Evolutionary conservation across 2,888 invertebrate species (phyloP).

Genomic region (Polietes domitor): DNA sequence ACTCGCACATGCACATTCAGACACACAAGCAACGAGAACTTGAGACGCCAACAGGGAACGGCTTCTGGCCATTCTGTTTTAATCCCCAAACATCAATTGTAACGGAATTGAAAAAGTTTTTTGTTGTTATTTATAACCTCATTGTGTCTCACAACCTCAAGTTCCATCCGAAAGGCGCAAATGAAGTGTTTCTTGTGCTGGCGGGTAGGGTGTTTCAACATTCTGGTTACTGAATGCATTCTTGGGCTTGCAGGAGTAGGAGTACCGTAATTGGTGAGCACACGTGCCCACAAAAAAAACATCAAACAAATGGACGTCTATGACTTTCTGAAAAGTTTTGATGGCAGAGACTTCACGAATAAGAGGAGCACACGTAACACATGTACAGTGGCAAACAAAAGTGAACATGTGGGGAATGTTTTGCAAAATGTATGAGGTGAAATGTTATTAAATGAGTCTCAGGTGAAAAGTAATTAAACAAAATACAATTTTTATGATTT

Average conservation of each 20-base stretch:
- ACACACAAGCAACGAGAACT: not conserved
- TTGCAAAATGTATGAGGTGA: too few species aligned
- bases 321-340: not conserved
- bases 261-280: not conserved
- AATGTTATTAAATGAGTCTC: too few species aligned
- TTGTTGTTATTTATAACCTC: slow-evolving; percentile 27
- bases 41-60: slow-evolving; percentile 23
- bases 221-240: not conserved
- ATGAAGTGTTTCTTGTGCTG: not conserved
- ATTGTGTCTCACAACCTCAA: not conserved
- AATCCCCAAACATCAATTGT: slow-evolving; percentile 31
- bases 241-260: not conserved
- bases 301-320: not conserved
- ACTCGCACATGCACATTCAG: not conserved
- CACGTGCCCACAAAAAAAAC: not conserved
- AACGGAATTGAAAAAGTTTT: slow-evolving; percentile 27
- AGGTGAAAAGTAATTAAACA: too few species aligned
- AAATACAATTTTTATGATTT: too few species aligned
- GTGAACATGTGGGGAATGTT: too few species aligned
- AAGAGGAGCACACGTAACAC: not conserved
- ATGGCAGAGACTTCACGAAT: not conserved
- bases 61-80: not conserved
- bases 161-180: too few species aligned
- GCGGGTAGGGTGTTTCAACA: not conserved
- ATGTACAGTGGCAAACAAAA: not conserved